Percentiles rank a stretch among this genome's conserved stretches.
phyloP scores from a whole-genome alignment of 1,140 invertebrate species.

The Globodera rostochiensis region DNA sequence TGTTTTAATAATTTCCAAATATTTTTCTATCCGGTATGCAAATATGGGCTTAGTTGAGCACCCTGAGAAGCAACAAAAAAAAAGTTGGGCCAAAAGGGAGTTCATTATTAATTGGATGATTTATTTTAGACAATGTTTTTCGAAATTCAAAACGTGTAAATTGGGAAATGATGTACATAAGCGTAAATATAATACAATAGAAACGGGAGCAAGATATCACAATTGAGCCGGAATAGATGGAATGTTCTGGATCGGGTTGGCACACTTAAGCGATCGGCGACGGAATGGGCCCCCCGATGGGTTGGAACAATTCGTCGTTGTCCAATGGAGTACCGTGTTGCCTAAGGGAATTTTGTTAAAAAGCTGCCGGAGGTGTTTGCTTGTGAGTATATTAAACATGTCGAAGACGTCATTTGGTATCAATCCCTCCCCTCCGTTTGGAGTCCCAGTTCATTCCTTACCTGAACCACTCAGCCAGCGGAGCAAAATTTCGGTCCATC shows the following conservation, averaged over 20 bases:
- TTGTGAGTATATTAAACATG: too few species aligned
- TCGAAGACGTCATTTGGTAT: too few species aligned
- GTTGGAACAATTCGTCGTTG: background rate
- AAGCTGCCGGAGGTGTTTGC: too few species aligned
- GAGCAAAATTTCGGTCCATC: constrained; percentile 49
- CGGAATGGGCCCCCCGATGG: background rate
- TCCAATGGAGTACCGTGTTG: background rate
- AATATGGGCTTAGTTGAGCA: background rate
- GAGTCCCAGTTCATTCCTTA: background rate
- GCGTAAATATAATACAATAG: background rate
- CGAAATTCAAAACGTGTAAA: background rate
- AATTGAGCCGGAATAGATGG: background rate
- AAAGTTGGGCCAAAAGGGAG: background rate
- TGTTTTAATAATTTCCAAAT: background rate
- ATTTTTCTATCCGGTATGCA: background rate
- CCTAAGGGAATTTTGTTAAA: background rate
- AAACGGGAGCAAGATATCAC: background rate
- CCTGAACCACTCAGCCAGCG: constrained; percentile 42
- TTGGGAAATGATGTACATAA: background rate
- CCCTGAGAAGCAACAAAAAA: background rate
- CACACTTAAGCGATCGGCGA: background rate
- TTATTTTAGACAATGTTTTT: too few species aligned
- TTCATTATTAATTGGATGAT: too few species aligned
- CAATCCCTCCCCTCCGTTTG: too few species aligned
- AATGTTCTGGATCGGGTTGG: background rate